Percentiles rank a stretch among this genome's conserved stretches.
Evolutionary conservation across 53 echinoderm and acorn worm genomes (phyloP).

Genomic region (Paracentrotus lividus): DNA sequence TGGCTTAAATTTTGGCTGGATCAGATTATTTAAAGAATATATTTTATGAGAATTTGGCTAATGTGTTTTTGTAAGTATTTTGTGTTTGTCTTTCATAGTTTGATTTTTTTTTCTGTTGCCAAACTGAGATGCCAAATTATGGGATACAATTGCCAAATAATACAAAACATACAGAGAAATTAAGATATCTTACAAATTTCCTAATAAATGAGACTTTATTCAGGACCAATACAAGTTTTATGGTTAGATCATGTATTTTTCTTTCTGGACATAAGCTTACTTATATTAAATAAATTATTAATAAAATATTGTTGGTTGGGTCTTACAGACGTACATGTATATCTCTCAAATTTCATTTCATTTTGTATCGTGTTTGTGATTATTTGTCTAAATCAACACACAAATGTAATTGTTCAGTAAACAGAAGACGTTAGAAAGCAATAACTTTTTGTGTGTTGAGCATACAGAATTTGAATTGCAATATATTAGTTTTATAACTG

Average conservation of each 20-base stretch:
- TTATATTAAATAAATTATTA: no score
- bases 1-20: neutral
- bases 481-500: neutral
- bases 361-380: no score
- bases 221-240: no score
- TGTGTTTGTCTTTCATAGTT: neutral
- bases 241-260: no score
- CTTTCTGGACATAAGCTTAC: no score
- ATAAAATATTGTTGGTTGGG: no score
- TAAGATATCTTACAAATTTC: no score
- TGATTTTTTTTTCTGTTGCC: no score
- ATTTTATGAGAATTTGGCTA: neutral
- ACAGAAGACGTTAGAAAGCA: neutral
- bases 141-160: neutral
- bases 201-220: no score
- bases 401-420: neutral
- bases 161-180: no score
- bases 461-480: neutral
- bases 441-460: neutral
- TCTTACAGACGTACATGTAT: no score
- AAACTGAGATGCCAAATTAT: neutral
- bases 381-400: neutral
- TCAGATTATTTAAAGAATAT: neutral
- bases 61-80: neutral
- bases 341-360: no score